Conservation (phyloP, 2,113 vertebrate genomes). For the Ancistrus triradiatus region DNA sequence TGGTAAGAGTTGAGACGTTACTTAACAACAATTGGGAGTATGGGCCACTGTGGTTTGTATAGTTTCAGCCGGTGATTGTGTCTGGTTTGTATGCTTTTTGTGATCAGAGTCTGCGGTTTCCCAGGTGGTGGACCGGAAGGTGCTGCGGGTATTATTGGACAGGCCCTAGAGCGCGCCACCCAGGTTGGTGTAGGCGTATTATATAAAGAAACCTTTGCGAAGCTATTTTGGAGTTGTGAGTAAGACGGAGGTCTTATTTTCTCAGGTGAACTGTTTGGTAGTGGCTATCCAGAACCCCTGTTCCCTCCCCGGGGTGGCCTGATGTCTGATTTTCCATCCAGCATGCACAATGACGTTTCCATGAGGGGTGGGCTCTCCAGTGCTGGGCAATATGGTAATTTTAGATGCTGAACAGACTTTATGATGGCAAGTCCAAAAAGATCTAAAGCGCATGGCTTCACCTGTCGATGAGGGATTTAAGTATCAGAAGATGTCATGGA, state of each 20-base stretch:
- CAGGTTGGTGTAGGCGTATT: too few relatives aligned
- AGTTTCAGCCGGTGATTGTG: not conserved
- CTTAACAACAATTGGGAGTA: too few relatives aligned
- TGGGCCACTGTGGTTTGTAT: not conserved
- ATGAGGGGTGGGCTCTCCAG: too few relatives aligned
- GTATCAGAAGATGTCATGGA: too few relatives aligned
- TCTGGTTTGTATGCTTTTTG: not conserved
- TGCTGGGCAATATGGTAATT: slow-evolving; percentile 34
- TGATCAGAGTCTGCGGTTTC: too few relatives aligned
- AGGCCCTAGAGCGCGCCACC: too few relatives aligned
- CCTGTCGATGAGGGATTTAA: too few relatives aligned
- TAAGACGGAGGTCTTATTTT: not conserved
- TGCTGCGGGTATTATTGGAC: too few relatives aligned
- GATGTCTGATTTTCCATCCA: slow-evolving; percentile 43
- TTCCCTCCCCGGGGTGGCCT: slow-evolving; percentile 47
- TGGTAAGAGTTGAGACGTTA: too few relatives aligned
- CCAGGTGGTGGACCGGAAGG: too few relatives aligned
- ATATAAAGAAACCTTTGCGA: not conserved
- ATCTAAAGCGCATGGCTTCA: too few relatives aligned
- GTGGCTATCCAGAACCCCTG: slow-evolving; percentile 41
- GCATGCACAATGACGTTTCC: slow-evolving; percentile 13
- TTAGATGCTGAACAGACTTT: not conserved
- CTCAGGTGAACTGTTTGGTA: slow-evolving; percentile 24
- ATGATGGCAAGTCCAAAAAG: not conserved
- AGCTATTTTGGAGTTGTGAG: not conserved